phyloP scores from a whole-genome alignment of 2,888 invertebrate genomes.

The Leucoptera coffeella region DNA sequence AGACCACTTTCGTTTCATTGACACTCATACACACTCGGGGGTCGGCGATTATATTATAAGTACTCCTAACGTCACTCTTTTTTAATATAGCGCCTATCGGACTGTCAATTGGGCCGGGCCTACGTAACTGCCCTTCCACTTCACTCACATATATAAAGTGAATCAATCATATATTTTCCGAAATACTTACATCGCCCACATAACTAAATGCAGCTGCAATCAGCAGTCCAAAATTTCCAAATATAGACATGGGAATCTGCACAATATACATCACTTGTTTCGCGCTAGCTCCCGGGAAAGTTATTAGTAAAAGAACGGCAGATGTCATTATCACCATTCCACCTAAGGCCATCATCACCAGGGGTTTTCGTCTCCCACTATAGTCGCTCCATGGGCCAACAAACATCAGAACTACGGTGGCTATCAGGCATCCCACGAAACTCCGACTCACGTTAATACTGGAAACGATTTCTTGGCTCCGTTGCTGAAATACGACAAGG shows the following conservation, averaged over 20 bases:
- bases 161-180: neutral
- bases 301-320: slow-evolving; percentile 31
- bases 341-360: slow-evolving; percentile 46
- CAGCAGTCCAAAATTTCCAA: slow-evolving; percentile 64
- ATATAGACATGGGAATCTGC: slow-evolving; percentile 61
- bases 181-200: slow-evolving; percentile 64
- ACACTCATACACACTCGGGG: no score
- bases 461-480: slow-evolving; percentile 56
- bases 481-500: slow-evolving; percentile 31
- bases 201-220: slow-evolving; percentile 73
- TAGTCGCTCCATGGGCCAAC: slow-evolving; percentile 60
- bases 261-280: slow-evolving; percentile 33
- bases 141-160: no score
- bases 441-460: slow-evolving; percentile 59
- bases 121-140: no score
- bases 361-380: slow-evolving; percentile 50
- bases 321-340: slow-evolving; percentile 48
- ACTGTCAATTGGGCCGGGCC: no score
- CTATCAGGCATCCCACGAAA: slow-evolving; percentile 45
- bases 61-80: neutral
- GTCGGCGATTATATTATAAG: no score
- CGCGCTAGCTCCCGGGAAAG: slow-evolving; percentile 33
- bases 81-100: no score
- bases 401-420: slow-evolving; percentile 54
- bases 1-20: no score